Evolutionary conservation across 92 coral and sea anemone species (phyloP), one percentile per base, ranked within the genome.

Genomic region (Zoanthus sociatus): DNA sequence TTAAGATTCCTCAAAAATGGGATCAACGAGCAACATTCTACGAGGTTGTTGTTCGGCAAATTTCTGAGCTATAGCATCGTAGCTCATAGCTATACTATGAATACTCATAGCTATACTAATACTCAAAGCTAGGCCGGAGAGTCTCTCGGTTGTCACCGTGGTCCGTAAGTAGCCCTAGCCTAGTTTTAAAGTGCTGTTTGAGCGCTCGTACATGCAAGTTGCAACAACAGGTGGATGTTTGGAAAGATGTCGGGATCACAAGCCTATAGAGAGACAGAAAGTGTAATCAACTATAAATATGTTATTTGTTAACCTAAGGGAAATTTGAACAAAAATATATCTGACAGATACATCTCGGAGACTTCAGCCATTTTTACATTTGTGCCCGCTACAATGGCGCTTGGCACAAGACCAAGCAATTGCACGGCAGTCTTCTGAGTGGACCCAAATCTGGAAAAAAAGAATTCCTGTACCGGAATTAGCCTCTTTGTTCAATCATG

Each of bases 101-200:
- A 87, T 88, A 79, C 61, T 88, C 87, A 79, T 26, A 26, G 26
- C 26, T 26, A 26, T 26, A 26, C 26, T 26, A 56, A 87, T 88
- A 79, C 61, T 79, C 70, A 81, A 81, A 42, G 87, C 76, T 48
- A 71, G 33, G 45, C 14, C 42, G 42, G 42, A 37, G 42, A 37
- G 2, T 37, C 42, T 2, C 42, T 37, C 42, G 42, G 42, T 37
- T 37, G 42, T 37, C 4, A 37, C 1, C 1, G 45, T 71, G 76
- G 76, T 30, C 47, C 76, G 76, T 78, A 88, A 58, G 77, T 75
- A 86, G 69, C 83, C 67, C 64, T 86, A 76, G 51, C 42, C 73
- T 71, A 54, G 89, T 79, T 60, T 76, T 70, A 87, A 78, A 42
- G 75, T 72, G 53, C 82, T 88, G 90, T 88, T 79, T 88, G 82